phyloP scores from a whole-genome alignment of 2,113 vertebrate species.

The Plotosus lineatus region DNA sequence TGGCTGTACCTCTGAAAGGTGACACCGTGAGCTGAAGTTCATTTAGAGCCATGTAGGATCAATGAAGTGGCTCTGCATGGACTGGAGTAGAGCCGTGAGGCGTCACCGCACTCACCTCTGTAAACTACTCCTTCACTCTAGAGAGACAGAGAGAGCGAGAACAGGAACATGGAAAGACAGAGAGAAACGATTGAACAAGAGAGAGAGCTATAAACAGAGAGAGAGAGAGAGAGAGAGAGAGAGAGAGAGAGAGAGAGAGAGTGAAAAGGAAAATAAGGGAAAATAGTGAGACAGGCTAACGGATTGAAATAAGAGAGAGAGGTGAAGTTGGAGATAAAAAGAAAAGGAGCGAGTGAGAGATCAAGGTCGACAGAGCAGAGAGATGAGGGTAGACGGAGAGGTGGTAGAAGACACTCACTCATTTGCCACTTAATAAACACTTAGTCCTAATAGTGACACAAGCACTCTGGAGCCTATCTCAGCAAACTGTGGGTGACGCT shows the following conservation, averaged over 20 bases:
- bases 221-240: slow-evolving; percentile 26
- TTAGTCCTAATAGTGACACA: no score
- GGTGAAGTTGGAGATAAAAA: not conserved
- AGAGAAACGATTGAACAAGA: not conserved
- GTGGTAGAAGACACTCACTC: no score
- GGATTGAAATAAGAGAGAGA: not conserved
- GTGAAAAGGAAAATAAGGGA: not conserved
- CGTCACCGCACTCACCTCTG: slow-evolving; percentile 70
- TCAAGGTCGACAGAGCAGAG: not conserved
- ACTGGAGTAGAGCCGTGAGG: slow-evolving; percentile 67
- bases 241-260: not conserved
- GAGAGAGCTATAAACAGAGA: slow-evolving; percentile 58
- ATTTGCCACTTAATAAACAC: no score
- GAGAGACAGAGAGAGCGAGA: slow-evolving; percentile 57
- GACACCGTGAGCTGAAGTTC: slow-evolving; percentile 66
- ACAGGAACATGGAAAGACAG: slow-evolving; percentile 24
- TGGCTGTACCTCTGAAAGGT: slow-evolving; percentile 56
- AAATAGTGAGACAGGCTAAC: no score
- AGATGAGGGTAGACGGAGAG: slow-evolving; percentile 32
- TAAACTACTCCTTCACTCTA: slow-evolving; percentile 59
- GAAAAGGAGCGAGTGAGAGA: not conserved
- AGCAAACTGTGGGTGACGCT: no score
- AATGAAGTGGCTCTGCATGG: slow-evolving; percentile 74
- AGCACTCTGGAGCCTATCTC: no score
- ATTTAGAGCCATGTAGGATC: slow-evolving; percentile 70